Conservation (phyloP, 2,888 invertebrate genomes). For the Eupithecia subumbrata region DNA sequence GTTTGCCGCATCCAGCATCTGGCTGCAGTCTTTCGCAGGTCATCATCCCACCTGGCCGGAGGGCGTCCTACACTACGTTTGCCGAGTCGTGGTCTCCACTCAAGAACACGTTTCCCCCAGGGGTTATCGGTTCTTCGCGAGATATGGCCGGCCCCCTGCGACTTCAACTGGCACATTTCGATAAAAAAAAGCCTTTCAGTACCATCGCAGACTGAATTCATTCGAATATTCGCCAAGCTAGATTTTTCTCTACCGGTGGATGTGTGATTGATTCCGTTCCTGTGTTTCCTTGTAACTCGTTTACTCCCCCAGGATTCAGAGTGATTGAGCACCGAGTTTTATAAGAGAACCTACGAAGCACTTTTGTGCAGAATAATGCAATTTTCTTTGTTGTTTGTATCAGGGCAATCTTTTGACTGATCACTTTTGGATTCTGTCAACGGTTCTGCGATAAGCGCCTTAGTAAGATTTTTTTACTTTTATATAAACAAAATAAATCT, state of each 20-base stretch:
- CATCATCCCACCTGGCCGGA: no score
- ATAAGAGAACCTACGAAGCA: constrained; percentile 23
- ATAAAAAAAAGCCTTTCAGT: constrained; percentile 17
- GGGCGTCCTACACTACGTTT: no score
- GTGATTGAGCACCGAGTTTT: constrained; percentile 35
- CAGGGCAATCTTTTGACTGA: constrained; percentile 27
- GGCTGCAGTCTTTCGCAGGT: no score
- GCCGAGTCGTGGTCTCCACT: no score
- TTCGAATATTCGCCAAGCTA: constrained; percentile 35
- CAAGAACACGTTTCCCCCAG: no score
- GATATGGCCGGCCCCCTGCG: no score
- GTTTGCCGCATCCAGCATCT: no score
- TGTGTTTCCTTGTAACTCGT: constrained; percentile 42
- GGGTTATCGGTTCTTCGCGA: no score
- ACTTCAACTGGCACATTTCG: no score
- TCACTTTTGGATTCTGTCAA: constrained; percentile 19
- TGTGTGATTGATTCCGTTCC: constrained; percentile 57
- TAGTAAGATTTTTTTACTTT: background rate
- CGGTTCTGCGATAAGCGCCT: constrained; percentile 7
- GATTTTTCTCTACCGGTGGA: constrained; percentile 37
- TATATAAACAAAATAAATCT: no score
- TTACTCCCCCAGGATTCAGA: constrained; percentile 31
- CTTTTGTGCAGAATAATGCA: constrained; percentile 19
- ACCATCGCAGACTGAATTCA: constrained; percentile 1
- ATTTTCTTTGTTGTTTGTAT: constrained; percentile 7